Base-by-base conservation (phyloP, 1,140 invertebrate species). In the Zaprionus inermis region DNA sequence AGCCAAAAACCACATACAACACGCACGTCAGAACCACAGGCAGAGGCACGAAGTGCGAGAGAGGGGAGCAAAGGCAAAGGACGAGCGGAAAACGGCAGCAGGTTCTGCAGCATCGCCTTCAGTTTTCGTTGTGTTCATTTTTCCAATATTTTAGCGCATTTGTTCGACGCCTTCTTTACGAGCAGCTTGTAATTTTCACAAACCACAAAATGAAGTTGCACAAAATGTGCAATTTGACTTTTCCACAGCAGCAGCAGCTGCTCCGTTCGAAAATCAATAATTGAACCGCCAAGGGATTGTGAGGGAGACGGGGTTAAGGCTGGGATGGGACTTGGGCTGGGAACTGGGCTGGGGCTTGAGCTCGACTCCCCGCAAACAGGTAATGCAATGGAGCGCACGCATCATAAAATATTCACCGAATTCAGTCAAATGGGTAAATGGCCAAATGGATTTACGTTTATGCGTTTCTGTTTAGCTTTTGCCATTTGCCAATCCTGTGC, bases 361-460 rank as follows among this genome's bases (percentile, higher is more conserved):
- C n/a, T 18, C 7, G 36, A 60, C 72, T 64, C 77, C 68, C 24
- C 22, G 12, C 18, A n/a, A 44, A 56, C 76, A 73, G 64, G 64
- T 79, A 70, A 76, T 71, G 79, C 72, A 82, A 57, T 57, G 55
- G 52, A 64, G n/a, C 57, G 61, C 70, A 78, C 51, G 72, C 63
- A 52, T 77, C 79, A 79, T 86, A 76, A 83, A 86, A 82, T 88
- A 86, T 86, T 79, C 73, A 79, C 68, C 57, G 67, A 83, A 73
- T 76, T 55, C 67, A 55, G 61, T 52, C 64, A 72, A 85, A 81
- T 67, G 60, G 63, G 22, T 72, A 75, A 85, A 78, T 69, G 60
- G 51, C 41, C 78, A 69, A 78, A 81, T 72, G 76, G 75, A 86
- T 81, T 86, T 82, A 79, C 64, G 70, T 63, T 85, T 68, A 81